Evolutionary conservation across 2,113 vertebrate species (phyloP).

Genomic region (Silurus meridionalis): DNA sequence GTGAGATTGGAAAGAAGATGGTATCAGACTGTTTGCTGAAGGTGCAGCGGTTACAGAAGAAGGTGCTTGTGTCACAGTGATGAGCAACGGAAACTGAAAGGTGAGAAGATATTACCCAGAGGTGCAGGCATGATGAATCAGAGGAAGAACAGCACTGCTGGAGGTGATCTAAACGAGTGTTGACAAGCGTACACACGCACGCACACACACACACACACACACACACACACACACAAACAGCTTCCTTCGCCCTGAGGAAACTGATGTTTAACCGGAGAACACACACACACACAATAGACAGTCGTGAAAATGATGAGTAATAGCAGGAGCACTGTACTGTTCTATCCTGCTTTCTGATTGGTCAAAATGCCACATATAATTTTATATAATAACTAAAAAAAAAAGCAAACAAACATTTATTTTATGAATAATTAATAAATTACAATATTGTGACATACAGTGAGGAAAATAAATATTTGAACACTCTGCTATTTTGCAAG

Average conservation of each 20-base stretch:
- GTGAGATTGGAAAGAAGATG: background rate
- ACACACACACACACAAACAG: background rate
- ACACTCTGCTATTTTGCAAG: too few relatives aligned
- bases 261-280: constrained; percentile 11
- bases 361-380: too few relatives aligned
- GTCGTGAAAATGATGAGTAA: background rate
- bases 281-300: background rate
- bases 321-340: background rate
- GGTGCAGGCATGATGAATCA: constrained; percentile 33
- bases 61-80: constrained; percentile 10
- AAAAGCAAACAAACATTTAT: too few relatives aligned
- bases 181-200: constrained; percentile 32
- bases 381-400: too few relatives aligned
- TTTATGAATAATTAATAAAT: too few relatives aligned
- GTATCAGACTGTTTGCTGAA: background rate
- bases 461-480: too few relatives aligned
- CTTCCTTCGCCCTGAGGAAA: constrained; percentile 10
- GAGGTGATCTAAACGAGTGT: constrained; percentile 8
- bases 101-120: constrained; percentile 27
- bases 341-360: too few relatives aligned
- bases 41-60: constrained; percentile 19
- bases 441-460: too few relatives aligned
- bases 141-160: background rate
- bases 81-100: constrained; percentile 14
- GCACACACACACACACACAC: constrained; percentile 9